phyloP scores from a whole-genome alignment of 2,888 invertebrate genomes.

The Drosophila rubida region DNA sequence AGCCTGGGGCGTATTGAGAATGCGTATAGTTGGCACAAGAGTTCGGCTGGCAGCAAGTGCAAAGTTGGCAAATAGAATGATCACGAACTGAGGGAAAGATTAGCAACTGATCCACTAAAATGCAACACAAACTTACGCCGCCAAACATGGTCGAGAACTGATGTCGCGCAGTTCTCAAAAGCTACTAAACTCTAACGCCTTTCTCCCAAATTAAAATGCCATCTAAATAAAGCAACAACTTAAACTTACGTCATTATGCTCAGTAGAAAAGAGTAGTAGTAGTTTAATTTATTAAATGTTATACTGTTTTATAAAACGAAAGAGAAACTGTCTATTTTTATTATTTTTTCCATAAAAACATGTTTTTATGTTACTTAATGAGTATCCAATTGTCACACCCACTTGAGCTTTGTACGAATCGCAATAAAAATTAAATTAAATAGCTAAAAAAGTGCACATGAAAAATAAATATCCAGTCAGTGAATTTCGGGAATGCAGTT shows the following conservation, averaged over 20 bases:
- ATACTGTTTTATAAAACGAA: no score
- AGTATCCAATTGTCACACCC: neutral
- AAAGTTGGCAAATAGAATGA: neutral
- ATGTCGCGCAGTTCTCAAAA: neutral
- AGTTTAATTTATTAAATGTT: no score
- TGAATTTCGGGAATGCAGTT: neutral
- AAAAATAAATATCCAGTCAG: neutral
- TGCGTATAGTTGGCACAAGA: neutral
- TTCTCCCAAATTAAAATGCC: neutral
- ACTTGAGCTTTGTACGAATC: neutral
- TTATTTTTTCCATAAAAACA: no score
- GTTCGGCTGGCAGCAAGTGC: neutral
- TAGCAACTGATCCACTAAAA: neutral
- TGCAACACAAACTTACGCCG: neutral
- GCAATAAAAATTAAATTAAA: neutral
- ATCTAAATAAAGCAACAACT: neutral
- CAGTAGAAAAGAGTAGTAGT: no score
- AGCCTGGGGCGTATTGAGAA: neutral
- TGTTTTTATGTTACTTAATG: neutral
- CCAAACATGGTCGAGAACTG: neutral
- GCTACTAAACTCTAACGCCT: neutral
- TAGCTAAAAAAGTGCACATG: neutral
- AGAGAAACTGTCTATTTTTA: no score
- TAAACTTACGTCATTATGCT: no score
- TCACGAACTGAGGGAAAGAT: neutral